Evolutionary conservation across 2,113 vertebrate genomes (phyloP).

Genomic region (Zosterops japonicus): DNA sequence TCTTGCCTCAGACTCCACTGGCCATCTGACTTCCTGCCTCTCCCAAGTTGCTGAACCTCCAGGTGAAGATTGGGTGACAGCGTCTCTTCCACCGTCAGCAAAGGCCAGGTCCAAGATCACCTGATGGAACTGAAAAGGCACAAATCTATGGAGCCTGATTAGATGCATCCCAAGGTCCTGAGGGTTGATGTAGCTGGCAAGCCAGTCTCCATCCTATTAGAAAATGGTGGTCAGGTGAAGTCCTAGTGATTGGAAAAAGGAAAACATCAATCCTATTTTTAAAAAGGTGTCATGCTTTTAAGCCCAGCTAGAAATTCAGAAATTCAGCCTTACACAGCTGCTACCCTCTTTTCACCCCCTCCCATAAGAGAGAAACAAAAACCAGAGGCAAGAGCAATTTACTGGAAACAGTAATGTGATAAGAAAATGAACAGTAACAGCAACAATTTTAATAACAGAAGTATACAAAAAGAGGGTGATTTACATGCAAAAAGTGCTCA

Average conservation of each 20-base stretch:
- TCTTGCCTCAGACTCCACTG: not conserved
- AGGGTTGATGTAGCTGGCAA: not conserved
- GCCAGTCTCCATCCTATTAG: not conserved
- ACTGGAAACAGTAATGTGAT: not conserved
- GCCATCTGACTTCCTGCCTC: not conserved
- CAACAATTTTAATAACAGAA: not conserved
- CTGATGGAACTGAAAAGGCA: not conserved
- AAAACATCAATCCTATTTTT: not conserved
- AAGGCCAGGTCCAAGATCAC: not conserved
- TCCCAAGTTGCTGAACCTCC: not conserved
- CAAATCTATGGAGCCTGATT: not conserved
- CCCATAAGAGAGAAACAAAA: not conserved
- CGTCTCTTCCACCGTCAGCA: accelerated
- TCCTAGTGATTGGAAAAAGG: not conserved
- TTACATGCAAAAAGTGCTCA: not conserved
- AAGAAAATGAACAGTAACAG: not conserved
- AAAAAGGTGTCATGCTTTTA: not conserved
- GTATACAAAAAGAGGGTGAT: not conserved
- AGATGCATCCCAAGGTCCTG: not conserved
- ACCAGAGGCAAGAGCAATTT: not conserved
- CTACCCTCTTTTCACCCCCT: not conserved
- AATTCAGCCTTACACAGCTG: not conserved
- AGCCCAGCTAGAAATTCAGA: not conserved
- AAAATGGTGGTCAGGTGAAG: not conserved
- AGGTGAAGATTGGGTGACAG: not conserved